These are phyloP conservation scores for Andrena praecox DNA, from an alignment of 2,888 invertebrate species.

Conservation along the genomic window DNA sequence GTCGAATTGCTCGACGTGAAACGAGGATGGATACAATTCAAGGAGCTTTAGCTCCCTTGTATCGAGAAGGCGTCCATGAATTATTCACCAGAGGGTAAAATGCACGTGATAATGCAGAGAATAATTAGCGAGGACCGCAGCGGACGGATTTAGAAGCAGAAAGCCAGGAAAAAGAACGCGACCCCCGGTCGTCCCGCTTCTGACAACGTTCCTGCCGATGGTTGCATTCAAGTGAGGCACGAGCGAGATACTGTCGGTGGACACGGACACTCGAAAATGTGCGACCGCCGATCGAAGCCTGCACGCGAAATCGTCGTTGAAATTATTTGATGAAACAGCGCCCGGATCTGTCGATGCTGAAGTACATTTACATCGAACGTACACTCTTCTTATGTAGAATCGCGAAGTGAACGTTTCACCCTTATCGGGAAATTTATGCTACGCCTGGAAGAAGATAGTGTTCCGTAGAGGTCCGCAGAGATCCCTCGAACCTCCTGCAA, in stretches of 20 bases:
- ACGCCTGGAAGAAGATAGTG: conserved; percentile 9
- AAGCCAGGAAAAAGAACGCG: conserved; percentile 28
- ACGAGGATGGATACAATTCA: conserved; percentile 42
- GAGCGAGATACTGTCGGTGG: conserved; percentile 42
- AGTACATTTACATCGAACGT: conserved; percentile 12
- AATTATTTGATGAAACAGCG: conserved; percentile 20
- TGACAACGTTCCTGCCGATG: conserved; percentile 32
- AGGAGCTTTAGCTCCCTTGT: conserved; percentile 39
- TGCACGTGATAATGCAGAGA: conserved; percentile 45
- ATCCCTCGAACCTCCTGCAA: neutral
- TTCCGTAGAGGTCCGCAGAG: conserved; percentile 1
- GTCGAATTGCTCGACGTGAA: conserved; percentile 42
- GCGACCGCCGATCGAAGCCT: conserved; percentile 43
- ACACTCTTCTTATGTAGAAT: conserved; percentile 1
- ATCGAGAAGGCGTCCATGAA: conserved; percentile 49
- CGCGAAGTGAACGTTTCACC: conserved; percentile 2
- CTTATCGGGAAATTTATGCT: conserved; percentile 8
- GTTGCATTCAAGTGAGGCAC: conserved; percentile 42
- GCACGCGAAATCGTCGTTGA: conserved; percentile 44
- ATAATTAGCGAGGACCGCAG: conserved; percentile 39
- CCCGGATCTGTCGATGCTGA: neutral
- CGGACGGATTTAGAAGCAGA: conserved; percentile 24
- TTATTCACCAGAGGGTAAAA: conserved; percentile 42
- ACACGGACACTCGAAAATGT: conserved; percentile 55
- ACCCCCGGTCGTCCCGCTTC: neutral